Percentiles rank a stretch among this genome's conserved stretches.
Evolutionary conservation across 2,888 invertebrate species (phyloP).

Genomic region (Lochmaea capreae): DNA sequence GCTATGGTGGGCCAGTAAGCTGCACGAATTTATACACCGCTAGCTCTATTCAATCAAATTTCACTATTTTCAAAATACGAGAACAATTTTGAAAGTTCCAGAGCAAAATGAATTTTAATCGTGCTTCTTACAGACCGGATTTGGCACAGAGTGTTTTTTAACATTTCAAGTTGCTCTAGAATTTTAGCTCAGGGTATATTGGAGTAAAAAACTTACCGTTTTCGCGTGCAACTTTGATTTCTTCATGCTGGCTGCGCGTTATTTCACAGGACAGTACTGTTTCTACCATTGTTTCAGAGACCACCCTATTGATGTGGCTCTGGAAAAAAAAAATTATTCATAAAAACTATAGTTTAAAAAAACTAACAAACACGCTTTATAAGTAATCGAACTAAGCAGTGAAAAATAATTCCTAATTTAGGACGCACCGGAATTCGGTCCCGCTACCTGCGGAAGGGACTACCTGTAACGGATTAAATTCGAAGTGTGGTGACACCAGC

Average conservation of each 20-base stretch:
- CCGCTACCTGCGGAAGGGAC: no score
- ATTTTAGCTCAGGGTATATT: not conserved
- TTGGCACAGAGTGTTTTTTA: not conserved
- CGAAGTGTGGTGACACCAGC: no score
- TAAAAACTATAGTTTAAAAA: no score
- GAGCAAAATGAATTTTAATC: no score
- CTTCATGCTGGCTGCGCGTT: slow-evolving; percentile 65
- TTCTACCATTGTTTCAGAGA: slow-evolving; percentile 65
- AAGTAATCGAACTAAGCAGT: no score
- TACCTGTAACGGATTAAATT: no score
- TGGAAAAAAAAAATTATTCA: slow-evolving; percentile 48
- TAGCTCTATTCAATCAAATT: no score
- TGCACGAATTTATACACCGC: no score
- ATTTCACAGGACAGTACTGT: slow-evolving; percentile 64
- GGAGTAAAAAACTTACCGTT: slow-evolving; percentile 56
- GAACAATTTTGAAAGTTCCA: not conserved
- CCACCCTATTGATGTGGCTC: slow-evolving; percentile 58
- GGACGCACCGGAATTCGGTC: no score
- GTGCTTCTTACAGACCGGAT: not conserved
- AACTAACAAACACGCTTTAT: no score
- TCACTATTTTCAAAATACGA: not conserved
- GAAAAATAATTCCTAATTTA: no score
- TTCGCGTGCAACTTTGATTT: slow-evolving; percentile 64
- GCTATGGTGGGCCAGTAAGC: not conserved
- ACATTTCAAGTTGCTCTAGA: not conserved